phyloP scores from a whole-genome alignment of 2,113 vertebrate species.

The Bufo bufo region DNA sequence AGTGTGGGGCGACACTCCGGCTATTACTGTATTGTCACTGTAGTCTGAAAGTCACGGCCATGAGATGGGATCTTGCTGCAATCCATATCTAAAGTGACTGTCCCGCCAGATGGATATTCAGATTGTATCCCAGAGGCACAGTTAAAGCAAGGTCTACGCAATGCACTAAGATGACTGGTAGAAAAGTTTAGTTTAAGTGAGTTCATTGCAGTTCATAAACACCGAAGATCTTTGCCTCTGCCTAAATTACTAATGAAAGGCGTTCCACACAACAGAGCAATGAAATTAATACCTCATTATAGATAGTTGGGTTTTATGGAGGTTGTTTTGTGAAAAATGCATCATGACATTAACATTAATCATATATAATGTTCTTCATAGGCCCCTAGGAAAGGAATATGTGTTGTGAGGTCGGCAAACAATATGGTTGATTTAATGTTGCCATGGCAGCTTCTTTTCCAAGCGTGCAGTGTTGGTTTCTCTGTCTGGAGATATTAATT shows the following conservation, averaged over 20 bases:
- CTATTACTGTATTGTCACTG: no score
- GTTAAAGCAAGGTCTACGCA: not conserved
- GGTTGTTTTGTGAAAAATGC: conserved; percentile 5
- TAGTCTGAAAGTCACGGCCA: no score
- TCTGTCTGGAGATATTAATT: conserved; percentile 49
- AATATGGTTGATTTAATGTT: conserved; percentile 58
- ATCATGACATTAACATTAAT: conserved; percentile 39
- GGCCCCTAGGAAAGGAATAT: conserved; percentile 39
- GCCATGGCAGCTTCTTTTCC: conserved; percentile 39
- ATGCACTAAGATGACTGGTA: not conserved
- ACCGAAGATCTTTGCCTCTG: not conserved
- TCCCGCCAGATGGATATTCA: not conserved
- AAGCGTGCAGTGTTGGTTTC: conserved; percentile 30
- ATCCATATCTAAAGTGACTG: not conserved
- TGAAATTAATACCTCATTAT: not conserved
- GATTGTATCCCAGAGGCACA: not conserved
- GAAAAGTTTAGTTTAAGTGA: not conserved
- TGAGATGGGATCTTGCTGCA: no score
- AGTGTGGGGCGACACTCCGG: no score
- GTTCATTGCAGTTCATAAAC: not conserved
- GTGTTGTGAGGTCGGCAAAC: conserved; percentile 36
- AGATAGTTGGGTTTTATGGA: conserved; percentile 6
- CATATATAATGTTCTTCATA: conserved; percentile 38
- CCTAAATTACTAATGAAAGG: conserved; percentile 3
- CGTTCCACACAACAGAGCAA: not conserved